Evolutionary conservation across 2,797 vertebrate species (phyloP).

Genomic region (Luscinia megarhynchos): DNA sequence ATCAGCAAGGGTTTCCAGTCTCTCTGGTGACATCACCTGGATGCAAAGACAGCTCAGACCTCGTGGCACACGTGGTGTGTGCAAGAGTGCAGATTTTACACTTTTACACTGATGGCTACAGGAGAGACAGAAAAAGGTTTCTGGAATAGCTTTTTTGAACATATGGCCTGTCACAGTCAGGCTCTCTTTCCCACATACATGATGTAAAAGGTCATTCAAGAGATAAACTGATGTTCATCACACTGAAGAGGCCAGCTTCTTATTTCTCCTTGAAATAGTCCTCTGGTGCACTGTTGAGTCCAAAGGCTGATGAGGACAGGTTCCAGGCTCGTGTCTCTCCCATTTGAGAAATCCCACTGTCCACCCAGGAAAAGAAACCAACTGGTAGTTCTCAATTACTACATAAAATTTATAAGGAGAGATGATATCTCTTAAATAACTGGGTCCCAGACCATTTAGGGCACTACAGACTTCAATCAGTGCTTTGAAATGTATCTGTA

Average conservation of each 20-base stretch:
- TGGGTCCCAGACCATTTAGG: conserved; percentile 24
- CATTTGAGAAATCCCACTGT: neutral
- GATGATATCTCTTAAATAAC: conserved; percentile 38
- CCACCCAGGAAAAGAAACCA: neutral
- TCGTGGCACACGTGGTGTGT: neutral
- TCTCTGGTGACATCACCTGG: neutral
- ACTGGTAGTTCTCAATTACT: conserved; percentile 10
- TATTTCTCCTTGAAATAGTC: neutral
- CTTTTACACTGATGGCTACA: neutral
- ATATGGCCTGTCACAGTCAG: neutral
- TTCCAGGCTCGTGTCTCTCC: neutral
- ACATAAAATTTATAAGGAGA: conserved; percentile 25
- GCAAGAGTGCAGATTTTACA: neutral
- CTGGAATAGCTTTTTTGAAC: neutral
- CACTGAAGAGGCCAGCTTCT: neutral
- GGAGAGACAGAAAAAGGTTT: neutral
- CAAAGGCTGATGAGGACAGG: neutral
- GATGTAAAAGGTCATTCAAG: neutral
- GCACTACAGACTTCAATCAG: conserved; percentile 32
- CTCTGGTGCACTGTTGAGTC: neutral
- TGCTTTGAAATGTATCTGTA: conserved; percentile 46
- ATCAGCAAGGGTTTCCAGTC: neutral
- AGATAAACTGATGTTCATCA: neutral
- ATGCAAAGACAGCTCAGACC: neutral
- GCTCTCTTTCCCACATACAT: neutral